These are phyloP conservation scores for Hyles euphorbiae DNA, from an alignment of 1,140 invertebrate species.

Conservation along the genomic window DNA sequence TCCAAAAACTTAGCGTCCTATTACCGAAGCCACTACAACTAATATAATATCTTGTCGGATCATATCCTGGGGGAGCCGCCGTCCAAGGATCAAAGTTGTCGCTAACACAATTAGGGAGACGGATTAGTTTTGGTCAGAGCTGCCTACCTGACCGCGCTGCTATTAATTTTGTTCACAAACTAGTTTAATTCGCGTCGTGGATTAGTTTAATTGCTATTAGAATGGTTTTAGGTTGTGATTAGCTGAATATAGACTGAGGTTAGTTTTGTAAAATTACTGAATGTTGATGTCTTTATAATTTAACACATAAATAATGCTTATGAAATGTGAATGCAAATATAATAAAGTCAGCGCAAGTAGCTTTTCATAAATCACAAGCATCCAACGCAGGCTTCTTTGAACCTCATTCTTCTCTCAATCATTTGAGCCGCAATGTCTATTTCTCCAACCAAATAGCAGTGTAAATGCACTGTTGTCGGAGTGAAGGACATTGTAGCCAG, in stretches of 20 bases:
- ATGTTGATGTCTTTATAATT: too few species aligned
- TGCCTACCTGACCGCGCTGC: constrained; percentile 41
- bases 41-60: constrained; percentile 70
- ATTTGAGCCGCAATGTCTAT: too few species aligned
- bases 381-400: too few species aligned
- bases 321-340: too few species aligned
- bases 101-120: constrained; percentile 67
- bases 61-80: constrained; percentile 62
- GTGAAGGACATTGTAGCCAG: too few species aligned
- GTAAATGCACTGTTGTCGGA: too few species aligned
- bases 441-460: too few species aligned
- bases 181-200: constrained; percentile 7
- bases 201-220: constrained; percentile 6
- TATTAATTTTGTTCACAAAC: constrained; percentile 46
- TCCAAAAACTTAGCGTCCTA: constrained; percentile 58
- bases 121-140: constrained; percentile 68
- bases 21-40: constrained; percentile 70
- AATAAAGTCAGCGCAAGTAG: too few species aligned
- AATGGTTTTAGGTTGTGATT: not conserved
- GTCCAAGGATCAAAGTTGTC: constrained; percentile 66
- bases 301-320: too few species aligned
- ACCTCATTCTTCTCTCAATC: too few species aligned
- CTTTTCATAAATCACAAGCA: too few species aligned
- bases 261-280: too few species aligned
- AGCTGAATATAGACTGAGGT: not conserved